Conservation (phyloP, 2,113 vertebrate genomes). For the Bufo bufo region DNA sequence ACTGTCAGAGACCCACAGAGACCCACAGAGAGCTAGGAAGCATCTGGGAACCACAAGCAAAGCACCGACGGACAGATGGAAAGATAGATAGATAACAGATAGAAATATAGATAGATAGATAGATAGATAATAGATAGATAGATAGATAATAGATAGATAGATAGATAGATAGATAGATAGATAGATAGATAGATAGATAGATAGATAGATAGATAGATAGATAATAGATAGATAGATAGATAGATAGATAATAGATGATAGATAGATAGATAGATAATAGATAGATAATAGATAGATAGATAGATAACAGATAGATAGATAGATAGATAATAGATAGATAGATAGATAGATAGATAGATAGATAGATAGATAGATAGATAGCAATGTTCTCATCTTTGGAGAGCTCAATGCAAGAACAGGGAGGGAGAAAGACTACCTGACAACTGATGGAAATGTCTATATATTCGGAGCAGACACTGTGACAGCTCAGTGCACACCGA, state of each 20-base stretch:
- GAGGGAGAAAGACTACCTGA: no score
- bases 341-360: neutral
- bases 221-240: neutral
- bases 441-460: no score
- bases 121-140: neutral
- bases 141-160: neutral
- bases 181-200: neutral
- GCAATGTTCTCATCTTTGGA: no score
- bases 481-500: no score
- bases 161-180: conserved; percentile 30
- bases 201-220: conserved; percentile 3
- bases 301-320: neutral
- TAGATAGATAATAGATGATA: neutral
- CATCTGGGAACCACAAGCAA: no score
- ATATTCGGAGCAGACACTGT: no score
- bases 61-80: no score
- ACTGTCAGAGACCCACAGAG: conserved; percentile 68
- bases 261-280: no score
- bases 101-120: neutral
- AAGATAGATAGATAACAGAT: neutral
- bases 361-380: conserved; percentile 7
- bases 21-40: no score
- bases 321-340: neutral
- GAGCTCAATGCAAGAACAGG: no score
- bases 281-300: conserved; percentile 3